Conservation (phyloP, 2,113 vertebrate species). For the Pelvicachromis taeniatus region DNA sequence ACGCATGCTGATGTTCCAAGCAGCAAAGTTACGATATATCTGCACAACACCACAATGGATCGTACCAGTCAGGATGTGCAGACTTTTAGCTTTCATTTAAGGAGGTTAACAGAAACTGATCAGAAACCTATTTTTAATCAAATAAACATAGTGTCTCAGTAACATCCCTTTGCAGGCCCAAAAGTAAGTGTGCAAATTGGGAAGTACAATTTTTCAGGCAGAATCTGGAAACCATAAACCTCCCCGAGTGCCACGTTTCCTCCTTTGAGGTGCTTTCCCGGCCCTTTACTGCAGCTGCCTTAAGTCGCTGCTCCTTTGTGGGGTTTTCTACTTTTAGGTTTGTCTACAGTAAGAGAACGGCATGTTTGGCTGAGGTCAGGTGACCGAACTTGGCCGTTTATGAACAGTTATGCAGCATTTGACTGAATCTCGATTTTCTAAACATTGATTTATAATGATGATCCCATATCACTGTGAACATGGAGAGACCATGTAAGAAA, state of each 20-base stretch:
- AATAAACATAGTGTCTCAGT: rapidly evolving
- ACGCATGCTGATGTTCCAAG: rapidly evolving
- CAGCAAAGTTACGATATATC: not conserved
- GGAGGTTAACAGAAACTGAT: not conserved
- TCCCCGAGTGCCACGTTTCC: not conserved
- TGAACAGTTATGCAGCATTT: not conserved
- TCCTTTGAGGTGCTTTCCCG: not conserved
- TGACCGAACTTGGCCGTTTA: not conserved
- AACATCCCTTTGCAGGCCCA: not conserved
- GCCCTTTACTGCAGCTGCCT: not conserved
- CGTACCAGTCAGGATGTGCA: not conserved
- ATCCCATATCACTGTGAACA: not conserved
- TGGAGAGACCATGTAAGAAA: not conserved
- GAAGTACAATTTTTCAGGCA: not conserved
- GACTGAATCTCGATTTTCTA: no score
- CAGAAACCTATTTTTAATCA: not conserved
- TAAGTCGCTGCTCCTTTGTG: not conserved
- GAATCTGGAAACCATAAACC: not conserved
- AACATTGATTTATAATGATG: not conserved
- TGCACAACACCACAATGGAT: not conserved
- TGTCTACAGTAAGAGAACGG: not conserved
- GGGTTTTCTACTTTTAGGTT: not conserved
- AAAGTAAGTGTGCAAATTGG: not conserved
- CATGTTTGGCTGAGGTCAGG: not conserved
- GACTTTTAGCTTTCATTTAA: not conserved